These are phyloP conservation scores for Sepiola atlantica DNA, from an alignment of 2,888 invertebrate species.

Conservation along the genomic window DNA sequence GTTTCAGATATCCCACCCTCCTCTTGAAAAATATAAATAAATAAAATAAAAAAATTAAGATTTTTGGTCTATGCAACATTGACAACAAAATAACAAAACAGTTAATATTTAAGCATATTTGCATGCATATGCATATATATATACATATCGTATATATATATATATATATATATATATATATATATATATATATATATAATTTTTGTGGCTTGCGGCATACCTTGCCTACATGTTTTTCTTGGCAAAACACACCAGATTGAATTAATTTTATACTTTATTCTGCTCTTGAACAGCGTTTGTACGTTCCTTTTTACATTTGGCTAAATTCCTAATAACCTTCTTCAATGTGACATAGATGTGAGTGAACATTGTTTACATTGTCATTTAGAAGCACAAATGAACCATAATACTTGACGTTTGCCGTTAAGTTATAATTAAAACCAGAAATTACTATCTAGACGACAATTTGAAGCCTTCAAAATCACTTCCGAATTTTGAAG, in stretches of 20 bases:
- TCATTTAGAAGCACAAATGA: too few species aligned
- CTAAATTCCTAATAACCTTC: too few species aligned
- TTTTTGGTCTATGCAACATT: neutral
- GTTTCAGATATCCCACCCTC: neutral
- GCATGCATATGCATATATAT: neutral
- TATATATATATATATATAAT: neutral
- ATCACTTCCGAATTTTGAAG: too few species aligned
- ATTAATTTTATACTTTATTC: neutral
- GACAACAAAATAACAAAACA: neutral
- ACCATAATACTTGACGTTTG: too few species aligned
- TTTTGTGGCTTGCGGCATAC: neutral
- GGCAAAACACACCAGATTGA: neutral
- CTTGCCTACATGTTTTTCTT: neutral
- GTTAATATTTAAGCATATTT: neutral
- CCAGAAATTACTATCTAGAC: too few species aligned
- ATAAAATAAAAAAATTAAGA: neutral
- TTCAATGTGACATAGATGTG: too few species aligned
- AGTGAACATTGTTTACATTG: too few species aligned
- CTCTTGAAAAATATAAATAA: neutral
- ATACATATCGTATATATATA: neutral
- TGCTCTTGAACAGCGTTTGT: neutral
- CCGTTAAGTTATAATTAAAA: too few species aligned
- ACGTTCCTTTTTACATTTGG: too few species aligned
- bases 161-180: neutral
- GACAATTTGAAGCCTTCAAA: too few species aligned